A percentile compares a stretch with the other conserved stretches of the same genome.
phyloP scores from a whole-genome alignment of 2,888 invertebrate species.

The Beris morrisii region DNA sequence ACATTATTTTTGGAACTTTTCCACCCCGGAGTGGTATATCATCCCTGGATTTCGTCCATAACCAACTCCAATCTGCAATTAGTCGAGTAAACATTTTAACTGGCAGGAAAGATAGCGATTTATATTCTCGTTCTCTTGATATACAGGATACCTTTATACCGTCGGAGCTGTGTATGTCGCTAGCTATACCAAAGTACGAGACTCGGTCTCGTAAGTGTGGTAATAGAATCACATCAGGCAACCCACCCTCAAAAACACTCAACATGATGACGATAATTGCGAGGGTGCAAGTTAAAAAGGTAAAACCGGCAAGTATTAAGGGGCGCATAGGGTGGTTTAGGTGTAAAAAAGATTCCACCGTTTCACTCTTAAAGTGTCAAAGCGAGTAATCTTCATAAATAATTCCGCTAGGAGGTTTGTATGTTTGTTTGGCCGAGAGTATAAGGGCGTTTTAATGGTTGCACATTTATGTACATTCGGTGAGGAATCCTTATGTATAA shows the following conservation, averaged over 20 bases:
- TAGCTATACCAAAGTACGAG: background rate
- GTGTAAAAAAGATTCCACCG: constrained; percentile 21
- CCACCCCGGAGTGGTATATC: background rate
- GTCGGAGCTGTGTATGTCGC: background rate
- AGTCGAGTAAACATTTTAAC: constrained; percentile 33
- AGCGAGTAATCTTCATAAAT: constrained; percentile 31
- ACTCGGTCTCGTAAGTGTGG: constrained; percentile 20
- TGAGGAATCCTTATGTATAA: too few relatives aligned
- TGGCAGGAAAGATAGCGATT: constrained; percentile 32
- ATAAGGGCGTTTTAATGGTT: constrained; percentile 14
- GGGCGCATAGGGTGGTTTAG: constrained; percentile 7
- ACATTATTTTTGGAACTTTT: background rate
- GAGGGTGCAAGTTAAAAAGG: constrained; percentile 33
- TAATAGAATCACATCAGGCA: constrained; percentile 25
- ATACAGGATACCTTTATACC: constrained; percentile 10
- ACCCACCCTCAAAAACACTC: constrained; percentile 12
- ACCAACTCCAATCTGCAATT: constrained; percentile 28
- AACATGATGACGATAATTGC: constrained; percentile 23
- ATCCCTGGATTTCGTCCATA: background rate
- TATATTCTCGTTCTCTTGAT: constrained; percentile 13
- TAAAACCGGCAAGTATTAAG: constrained; percentile 21
- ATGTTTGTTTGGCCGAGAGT: background rate
- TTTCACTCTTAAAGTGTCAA: constrained; percentile 25
- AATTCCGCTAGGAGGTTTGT: constrained; percentile 27
- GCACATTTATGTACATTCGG: constrained; percentile 7